Evolutionary conservation across 1,140 invertebrate genomes (phyloP).

Genomic region (Penaeus chinensis): DNA sequence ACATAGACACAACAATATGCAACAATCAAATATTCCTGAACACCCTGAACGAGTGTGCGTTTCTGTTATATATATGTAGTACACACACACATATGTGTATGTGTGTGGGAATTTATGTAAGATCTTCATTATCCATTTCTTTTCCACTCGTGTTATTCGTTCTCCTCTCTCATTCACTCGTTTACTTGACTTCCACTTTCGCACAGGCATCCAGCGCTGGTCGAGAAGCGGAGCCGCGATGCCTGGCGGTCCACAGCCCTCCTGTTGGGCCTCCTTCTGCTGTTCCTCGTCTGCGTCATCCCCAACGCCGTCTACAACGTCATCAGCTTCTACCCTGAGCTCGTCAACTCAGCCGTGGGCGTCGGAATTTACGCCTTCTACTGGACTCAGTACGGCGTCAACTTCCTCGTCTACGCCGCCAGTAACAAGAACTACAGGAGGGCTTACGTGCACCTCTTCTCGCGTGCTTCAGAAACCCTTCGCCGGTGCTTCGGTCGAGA

Average conservation of each 20-base stretch:
- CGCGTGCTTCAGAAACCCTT: no score
- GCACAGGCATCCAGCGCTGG: conserved; percentile 33
- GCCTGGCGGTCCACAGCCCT: conserved; percentile 56
- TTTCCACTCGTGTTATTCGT: no score
- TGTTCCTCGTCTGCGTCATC: conserved; percentile 59
- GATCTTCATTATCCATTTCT: no score
- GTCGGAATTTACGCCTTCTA: conserved; percentile 54
- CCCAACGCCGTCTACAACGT: conserved; percentile 60
- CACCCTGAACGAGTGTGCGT: no score
- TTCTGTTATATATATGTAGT: no score
- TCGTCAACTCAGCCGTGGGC: conserved; percentile 18
- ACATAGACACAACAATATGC: no score
- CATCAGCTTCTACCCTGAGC: background rate
- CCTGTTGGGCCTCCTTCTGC: conserved; percentile 47
- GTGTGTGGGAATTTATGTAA: no score
- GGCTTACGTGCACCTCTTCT: conserved; percentile 51
- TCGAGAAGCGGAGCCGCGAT: conserved; percentile 15
- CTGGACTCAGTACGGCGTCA: conserved; percentile 45
- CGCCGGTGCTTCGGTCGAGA: no score
- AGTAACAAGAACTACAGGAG: conserved; percentile 44
- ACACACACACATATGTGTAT: no score
- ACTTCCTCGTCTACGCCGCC: conserved; percentile 52
- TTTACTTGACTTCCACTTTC: no score
- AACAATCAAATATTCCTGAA: no score
- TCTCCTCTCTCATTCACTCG: no score